Base-by-base conservation (phyloP, 2,888 invertebrate species). In the Papilio demoleus region DNA sequence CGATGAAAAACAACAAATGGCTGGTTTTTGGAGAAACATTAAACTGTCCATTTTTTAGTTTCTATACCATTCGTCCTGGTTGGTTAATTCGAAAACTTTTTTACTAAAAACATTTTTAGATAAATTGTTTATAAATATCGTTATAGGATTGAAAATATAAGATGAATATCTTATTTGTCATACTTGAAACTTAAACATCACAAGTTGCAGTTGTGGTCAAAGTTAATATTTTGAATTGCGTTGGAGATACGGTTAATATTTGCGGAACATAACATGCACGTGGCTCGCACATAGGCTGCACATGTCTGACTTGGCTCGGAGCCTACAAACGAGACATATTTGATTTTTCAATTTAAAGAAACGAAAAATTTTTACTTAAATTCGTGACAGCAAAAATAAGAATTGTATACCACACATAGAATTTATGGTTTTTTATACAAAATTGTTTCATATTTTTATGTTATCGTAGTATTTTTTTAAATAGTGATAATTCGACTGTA, bases 271-370 rank as follows among this genome's bases (percentile, higher is more conserved):
- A 24, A 27, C 14, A 27, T 50, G 27, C 50, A 50, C 50, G 19
- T 24, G 24, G 47, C n/a, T 50, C 12, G 22, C 12, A 12, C 11
- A 50, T 50, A 24, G 50, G 1, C 24, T 27, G 24, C 24, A 50
- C 24, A 27, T 50, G 50, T 50, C 4, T 50, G 50, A 50, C 27
- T 50, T 50, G 50, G 50, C 50, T 19, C 24, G 6, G 8, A 11
- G 27, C 50, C 50, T 50, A 27, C 50, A 14, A 24, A 50, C 50
- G 50, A 14, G 50, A 50, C 5, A 24, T 50, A 50, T 50, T 50
- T 50, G 47, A 22, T 50, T 50, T 50, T 50, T 24, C 47, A 50
- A 24, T 50, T 50, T 50, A 12, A 24, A 24, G 11, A 50, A 50
- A 50, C 8, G 22, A 4, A 24, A 50, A 50, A 24, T 24, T 19